A percentile compares a stretch with the other conserved stretches of the same genome.
These are phyloP conservation scores for Synergus itoensis DNA, from an alignment of 2,888 invertebrate species.

Conservation along the genomic window DNA sequence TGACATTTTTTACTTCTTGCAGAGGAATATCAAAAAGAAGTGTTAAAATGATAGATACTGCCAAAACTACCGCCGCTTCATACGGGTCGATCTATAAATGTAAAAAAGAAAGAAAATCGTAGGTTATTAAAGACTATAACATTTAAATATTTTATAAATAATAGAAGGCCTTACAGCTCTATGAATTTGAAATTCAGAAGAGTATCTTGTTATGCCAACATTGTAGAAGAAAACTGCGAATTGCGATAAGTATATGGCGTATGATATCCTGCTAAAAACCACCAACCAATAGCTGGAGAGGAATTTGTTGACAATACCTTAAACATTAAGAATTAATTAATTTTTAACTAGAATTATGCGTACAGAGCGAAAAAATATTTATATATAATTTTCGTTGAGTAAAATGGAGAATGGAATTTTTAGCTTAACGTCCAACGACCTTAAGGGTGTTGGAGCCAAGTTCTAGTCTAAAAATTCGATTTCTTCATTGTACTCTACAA, in stretches of 20 bases:
- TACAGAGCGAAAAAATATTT: no score
- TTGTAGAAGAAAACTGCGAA: slow-evolving; percentile 84
- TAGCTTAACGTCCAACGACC: no score
- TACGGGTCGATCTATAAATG: slow-evolving; percentile 80
- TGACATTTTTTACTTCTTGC: slow-evolving; percentile 80
- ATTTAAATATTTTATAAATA: neutral
- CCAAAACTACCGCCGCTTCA: slow-evolving; percentile 80
- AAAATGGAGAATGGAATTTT: no score
- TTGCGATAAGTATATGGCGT: slow-evolving; percentile 84
- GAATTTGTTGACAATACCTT: slow-evolving; percentile 79
- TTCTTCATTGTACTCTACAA: no score
- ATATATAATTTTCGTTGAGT: no score
- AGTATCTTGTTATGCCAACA: slow-evolving; percentile 82
- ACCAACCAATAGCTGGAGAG: slow-evolving; percentile 81
- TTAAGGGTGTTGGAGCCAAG: no score
- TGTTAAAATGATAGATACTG: slow-evolving; percentile 80
- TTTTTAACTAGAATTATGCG: no score
- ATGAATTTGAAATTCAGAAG: slow-evolving; percentile 81
- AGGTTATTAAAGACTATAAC: neutral
- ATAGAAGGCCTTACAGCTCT: slow-evolving; percentile 80
- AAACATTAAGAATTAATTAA: slow-evolving; percentile 53
- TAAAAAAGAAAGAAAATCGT: slow-evolving; percentile 48
- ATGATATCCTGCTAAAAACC: slow-evolving; percentile 83
- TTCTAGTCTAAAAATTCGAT: no score
- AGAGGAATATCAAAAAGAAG: slow-evolving; percentile 84